Base-by-base conservation (phyloP, 1,140 invertebrate species). In the Reticulitermes speratus region DNA sequence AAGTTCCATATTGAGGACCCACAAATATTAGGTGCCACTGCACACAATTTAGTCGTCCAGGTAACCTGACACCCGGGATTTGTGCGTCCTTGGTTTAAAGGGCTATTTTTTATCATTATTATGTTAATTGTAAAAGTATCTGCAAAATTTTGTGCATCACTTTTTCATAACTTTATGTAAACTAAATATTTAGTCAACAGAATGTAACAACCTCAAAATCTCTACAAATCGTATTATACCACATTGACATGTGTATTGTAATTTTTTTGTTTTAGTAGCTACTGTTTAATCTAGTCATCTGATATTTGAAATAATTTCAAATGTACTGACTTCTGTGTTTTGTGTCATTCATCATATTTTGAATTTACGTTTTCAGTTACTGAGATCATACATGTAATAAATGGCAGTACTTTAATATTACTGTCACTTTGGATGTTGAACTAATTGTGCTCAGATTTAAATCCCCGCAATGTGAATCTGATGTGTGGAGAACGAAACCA, bases 281-380 rank as follows among this genome's bases (percentile, higher is more conserved):
- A 75, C n/a, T 75, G n/a, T 75, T 38, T 30, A 75, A 75, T 75
- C 65, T 75, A 75, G 65, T 75, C 65, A 75, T n/a, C 65, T 75
- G 65, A 30, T 75, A 75, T n/a, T 25, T 14, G 7, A 75, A 75
- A 75, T 75, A 75, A 75, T 75, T 75, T 75, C 65, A 75, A 25
- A 75, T 75, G 65, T 75, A 75, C 65, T 75, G 65, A 75, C n/a
- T 75, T 75, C 65, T 75, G 14, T 75, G 65, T 30, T 75, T 75
- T 25, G n/a, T 75, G 65, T 75, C n/a, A 75, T 75, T 75, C n/a
- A 75, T 75, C 65, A 30, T 75, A 75, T 75, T 75, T 30, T 75
- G 65, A 75, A 75, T 30, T 75, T 75, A 8, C 65, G n/a, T 21
- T 55, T 55, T 55, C 52, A 55, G 19, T 55, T 55, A 75, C 25